Conservation (phyloP, 2,888 invertebrate species). For the Aproaerema taeniolella region DNA sequence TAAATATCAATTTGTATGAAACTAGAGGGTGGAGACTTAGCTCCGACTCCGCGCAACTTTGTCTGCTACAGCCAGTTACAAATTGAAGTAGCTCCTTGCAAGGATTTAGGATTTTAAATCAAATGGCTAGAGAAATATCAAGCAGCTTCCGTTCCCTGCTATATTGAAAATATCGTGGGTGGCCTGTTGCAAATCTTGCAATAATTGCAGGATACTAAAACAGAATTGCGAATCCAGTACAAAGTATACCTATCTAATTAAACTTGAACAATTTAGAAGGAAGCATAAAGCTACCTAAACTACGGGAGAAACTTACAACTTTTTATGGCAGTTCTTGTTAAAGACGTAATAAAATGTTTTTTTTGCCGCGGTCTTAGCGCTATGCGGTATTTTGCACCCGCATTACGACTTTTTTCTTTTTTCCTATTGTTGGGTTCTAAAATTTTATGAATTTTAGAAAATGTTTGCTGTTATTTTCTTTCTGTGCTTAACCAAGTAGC, state of each 20-base stretch:
- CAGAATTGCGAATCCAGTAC: no score
- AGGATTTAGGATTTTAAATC: constrained; percentile 55
- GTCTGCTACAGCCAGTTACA: constrained; percentile 54
- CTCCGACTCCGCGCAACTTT: constrained; percentile 44
- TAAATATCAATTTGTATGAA: constrained; percentile 78
- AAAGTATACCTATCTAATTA: background rate
- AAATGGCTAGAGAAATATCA: constrained; percentile 21
- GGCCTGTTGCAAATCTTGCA: no score
- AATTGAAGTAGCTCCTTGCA: constrained; percentile 58
- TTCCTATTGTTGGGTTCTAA: background rate
- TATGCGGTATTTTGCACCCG: background rate
- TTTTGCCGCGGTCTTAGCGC: background rate
- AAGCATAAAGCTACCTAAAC: constrained; percentile 1
- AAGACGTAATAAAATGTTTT: constrained; percentile 5
- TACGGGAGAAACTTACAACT: constrained; percentile 19
- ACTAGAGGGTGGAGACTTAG: constrained; percentile 61
- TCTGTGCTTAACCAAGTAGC: no score
- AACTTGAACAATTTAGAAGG: constrained; percentile 2
- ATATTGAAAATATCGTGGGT: no score
- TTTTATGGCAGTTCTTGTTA: constrained; percentile 5
- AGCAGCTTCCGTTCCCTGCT: no score
- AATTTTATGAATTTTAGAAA: background rate
- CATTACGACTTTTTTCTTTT: constrained; percentile 1
- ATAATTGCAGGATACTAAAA: no score
- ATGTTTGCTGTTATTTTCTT: no score